Base-by-base conservation (phyloP, 2,888 invertebrate genomes). In the Cyaniris semiargus region DNA sequence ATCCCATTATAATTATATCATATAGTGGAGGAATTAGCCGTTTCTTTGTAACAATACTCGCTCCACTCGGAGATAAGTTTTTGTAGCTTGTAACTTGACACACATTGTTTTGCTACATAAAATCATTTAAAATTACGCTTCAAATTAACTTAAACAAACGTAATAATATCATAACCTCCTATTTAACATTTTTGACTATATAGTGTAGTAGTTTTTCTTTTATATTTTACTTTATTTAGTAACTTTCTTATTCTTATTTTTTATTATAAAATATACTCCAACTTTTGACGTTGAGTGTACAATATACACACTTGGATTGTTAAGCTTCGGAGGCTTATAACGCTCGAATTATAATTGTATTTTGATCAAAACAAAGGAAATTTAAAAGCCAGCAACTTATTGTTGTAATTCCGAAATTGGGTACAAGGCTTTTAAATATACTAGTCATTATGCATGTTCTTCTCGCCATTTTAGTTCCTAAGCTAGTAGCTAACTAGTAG, bases 301-400 rank as follows among this genome's bases (percentile, higher is more conserved):
- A 66, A 66, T 31, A 18, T 27, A 66, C 66, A 66, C 15, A 27
- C 66, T 66, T 66, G 66, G 66, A 66, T 66, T 66, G 66, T 66
- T 66, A 31, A 66, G 66, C 27, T 66, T 66, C 15, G 10, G 18
- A 7, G 27, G 18, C 66, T 66, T 66, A 66, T 27, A 27, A 66
- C 66, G 66, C 66, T 66, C 27, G 66, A 66, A 27, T 66, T 66
- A 27, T 66, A 66, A 66, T 66, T 66, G 66, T 66, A 27, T 31
- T 31, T 66, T 31, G 27, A 66, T 66, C 66, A 66, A 66, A 66
- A 66, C 27, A 66, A 66, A 66, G 66, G 66, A 31, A 27, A 66
- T 66, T 27, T 31, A 66, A 66, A 66, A 66, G 66, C 66, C 66
- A 66, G 66, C 15, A 66, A 66, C 15, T 66, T 10, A 15, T 31